Evolutionary conservation across 2,888 invertebrate species (phyloP).

Genomic region (Hemicrepidius hirtus): DNA sequence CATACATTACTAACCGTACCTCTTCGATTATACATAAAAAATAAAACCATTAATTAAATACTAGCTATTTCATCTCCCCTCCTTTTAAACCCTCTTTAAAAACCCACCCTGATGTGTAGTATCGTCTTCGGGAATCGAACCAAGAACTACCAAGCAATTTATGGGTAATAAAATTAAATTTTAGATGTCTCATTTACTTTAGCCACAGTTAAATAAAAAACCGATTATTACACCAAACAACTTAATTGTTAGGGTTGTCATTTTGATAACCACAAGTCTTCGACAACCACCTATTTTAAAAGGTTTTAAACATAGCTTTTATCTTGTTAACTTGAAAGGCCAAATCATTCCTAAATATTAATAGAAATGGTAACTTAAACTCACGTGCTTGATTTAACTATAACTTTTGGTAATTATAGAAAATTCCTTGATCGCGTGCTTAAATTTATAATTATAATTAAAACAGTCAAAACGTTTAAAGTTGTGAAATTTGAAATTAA

Average conservation of each 20-base stretch:
- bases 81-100: no score
- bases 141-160: no score
- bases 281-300: constrained; percentile 9
- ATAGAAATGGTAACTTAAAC: background rate
- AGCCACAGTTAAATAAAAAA: no score
- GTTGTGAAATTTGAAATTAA: constrained; percentile 27
- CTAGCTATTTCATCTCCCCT: no score
- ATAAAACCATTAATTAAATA: no score
- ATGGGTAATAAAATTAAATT: no score
- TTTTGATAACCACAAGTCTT: constrained; percentile 2
- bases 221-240: no score
- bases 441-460: constrained; percentile 5
- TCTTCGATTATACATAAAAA: no score
- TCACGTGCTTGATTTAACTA: constrained; percentile 22
- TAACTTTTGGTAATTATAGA: constrained; percentile 15
- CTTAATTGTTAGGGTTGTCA: background rate
- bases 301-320: background rate
- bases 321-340: background rate
- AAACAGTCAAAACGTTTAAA: constrained; percentile 13
- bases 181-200: no score
- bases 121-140: no score
- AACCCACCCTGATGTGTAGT: no score
- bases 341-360: background rate
- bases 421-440: constrained; percentile 24
- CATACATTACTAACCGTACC: no score